These are phyloP conservation scores for Tribolium freemani DNA, from an alignment of 2,888 invertebrate species.

Conservation along the genomic window DNA sequence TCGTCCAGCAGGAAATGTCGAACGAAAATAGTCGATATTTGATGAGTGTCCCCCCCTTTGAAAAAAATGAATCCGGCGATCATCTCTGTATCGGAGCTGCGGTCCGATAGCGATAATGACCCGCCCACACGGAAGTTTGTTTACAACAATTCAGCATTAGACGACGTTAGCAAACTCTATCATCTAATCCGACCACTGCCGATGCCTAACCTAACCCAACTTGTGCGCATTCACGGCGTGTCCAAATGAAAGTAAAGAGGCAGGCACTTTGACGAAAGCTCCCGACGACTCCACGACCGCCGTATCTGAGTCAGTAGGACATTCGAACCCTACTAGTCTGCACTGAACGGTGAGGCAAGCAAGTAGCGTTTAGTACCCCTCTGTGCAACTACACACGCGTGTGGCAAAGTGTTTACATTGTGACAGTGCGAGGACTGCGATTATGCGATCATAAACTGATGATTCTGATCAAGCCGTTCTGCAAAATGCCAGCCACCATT, in stretches of 20 bases:
- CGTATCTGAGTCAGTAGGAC: conserved; percentile 78
- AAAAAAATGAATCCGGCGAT: background rate
- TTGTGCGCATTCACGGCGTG: conserved; percentile 56
- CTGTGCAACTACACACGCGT: conserved; percentile 35
- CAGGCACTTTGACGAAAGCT: conserved; percentile 57
- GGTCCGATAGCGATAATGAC: conserved; percentile 1
- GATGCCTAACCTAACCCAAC: conserved; percentile 64
- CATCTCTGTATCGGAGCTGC: background rate
- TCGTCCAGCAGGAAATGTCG: background rate
- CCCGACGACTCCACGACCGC: conserved; percentile 73
- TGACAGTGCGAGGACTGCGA: conserved; percentile 2
- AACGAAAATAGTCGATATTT: background rate
- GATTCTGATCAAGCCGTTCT: conserved; percentile 52
- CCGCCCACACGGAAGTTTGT: conserved; percentile 60
- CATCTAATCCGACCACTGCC: conserved; percentile 52
- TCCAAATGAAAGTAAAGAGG: conserved; percentile 67
- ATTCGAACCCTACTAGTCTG: conserved; percentile 55
- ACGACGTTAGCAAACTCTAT: conserved; percentile 53
- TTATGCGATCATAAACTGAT: conserved; percentile 38
- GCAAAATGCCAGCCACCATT: conserved; percentile 55
- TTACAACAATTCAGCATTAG: conserved; percentile 60
- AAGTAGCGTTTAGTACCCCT: conserved; percentile 40
- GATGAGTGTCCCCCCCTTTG: background rate
- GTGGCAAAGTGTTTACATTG: conserved; percentile 39
- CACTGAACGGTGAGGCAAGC: conserved; percentile 46